Evolutionary conservation across 2,113 vertebrate species (phyloP).

Genomic region (Nerophis ophidion): DNA sequence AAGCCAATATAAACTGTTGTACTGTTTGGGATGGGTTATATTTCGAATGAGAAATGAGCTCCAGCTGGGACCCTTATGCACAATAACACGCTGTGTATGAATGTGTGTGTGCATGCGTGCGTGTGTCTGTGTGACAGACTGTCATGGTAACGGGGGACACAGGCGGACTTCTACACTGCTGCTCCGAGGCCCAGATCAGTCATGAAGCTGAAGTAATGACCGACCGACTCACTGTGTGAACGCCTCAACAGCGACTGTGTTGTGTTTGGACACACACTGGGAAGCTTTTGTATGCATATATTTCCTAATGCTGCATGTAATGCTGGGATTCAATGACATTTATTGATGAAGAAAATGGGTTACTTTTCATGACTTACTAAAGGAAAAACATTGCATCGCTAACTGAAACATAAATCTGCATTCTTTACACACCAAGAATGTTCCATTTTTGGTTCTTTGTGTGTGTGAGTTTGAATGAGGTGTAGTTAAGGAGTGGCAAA

Average conservation of each 20-base stretch:
- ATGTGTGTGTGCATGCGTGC: too few relatives aligned
- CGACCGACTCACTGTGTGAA: constrained; percentile 25
- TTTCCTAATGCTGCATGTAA: background rate
- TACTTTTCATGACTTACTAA: background rate
- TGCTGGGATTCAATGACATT: background rate
- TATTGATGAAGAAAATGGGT: background rate
- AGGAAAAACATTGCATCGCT: background rate
- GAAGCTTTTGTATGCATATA: background rate
- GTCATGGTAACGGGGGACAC: constrained; percentile 12
- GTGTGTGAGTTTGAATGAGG: too few relatives aligned
- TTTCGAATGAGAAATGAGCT: constrained; percentile 31
- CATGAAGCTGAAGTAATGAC: constrained; percentile 29
- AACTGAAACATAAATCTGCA: too few relatives aligned
- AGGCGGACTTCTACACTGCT: constrained; percentile 29
- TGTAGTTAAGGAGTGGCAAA: too few relatives aligned
- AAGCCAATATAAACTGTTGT: constrained; percentile 35
- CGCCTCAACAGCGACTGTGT: constrained; percentile 15
- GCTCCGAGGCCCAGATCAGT: constrained; percentile 33
- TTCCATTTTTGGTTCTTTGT: too few relatives aligned
- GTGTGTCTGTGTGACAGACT: background rate
- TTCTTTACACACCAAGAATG: too few relatives aligned
- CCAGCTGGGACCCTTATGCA: constrained; percentile 41
- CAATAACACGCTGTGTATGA: constrained; percentile 34
- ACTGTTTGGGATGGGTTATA: background rate
- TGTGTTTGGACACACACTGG: constrained; percentile 9